These are phyloP conservation scores for Zhengitettix transpicula DNA, from an alignment of 2,888 invertebrate genomes.

Conservation along the genomic window DNA sequence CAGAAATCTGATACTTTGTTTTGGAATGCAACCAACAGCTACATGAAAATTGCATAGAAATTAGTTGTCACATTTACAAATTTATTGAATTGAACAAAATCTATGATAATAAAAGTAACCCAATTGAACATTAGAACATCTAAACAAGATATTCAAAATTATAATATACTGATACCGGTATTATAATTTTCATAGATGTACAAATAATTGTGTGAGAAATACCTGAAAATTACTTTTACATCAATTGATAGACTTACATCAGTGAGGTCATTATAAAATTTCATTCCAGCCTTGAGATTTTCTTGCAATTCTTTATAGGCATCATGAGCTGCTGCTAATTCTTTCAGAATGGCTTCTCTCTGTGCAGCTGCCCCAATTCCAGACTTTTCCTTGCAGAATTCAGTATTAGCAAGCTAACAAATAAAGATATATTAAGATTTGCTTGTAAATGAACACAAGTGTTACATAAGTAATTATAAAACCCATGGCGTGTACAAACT, in stretches of 20 bases:
- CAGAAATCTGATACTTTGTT: constrained; percentile 96
- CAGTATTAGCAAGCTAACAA: constrained; percentile 34
- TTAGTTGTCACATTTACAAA: too few relatives aligned
- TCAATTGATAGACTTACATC: constrained; percentile 31
- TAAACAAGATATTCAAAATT: too few relatives aligned
- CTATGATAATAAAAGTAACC: too few relatives aligned
- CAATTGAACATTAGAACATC: too few relatives aligned
- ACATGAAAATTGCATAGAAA: constrained; percentile 18
- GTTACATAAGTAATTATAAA: neutral
- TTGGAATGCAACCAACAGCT: constrained; percentile 86
- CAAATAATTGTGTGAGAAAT: too few relatives aligned
- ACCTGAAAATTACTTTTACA: too few relatives aligned
- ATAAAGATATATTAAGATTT: too few relatives aligned
- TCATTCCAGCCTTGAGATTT: constrained; percentile 89
- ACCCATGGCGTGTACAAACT: neutral
- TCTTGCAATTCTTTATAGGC: constrained; percentile 77
- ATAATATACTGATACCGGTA: too few relatives aligned
- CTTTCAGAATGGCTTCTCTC: constrained; percentile 65
- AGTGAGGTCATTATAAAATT: constrained; percentile 89
- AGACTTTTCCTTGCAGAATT: constrained; percentile 42
- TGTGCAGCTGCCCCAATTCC: constrained; percentile 43
- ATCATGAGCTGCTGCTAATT: constrained; percentile 81
- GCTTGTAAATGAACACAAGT: neutral
- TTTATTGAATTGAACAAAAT: too few relatives aligned
- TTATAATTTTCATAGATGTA: too few relatives aligned